phyloP scores from a whole-genome alignment of 92 coral and sea anemone species.

The Actinernus sp. region DNA sequence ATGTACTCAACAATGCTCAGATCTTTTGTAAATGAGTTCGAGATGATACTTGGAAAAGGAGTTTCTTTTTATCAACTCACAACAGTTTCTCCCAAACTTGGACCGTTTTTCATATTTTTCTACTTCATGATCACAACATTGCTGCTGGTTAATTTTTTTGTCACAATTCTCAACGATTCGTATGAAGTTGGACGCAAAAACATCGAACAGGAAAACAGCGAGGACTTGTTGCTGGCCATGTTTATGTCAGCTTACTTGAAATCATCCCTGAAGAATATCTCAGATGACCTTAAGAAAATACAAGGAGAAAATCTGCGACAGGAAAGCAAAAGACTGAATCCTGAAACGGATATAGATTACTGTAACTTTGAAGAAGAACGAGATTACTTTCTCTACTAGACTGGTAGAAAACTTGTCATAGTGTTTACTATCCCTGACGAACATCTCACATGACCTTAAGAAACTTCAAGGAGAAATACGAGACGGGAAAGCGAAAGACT shows the following conservation, averaged over 20 bases:
- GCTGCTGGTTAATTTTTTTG: slow-evolving; percentile 83
- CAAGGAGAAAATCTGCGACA: background rate
- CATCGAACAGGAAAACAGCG: slow-evolving; percentile 37
- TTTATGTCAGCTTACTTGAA: slow-evolving; percentile 59
- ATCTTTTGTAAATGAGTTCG: slow-evolving; percentile 79
- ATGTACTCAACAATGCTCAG: slow-evolving; percentile 78
- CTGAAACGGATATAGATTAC: background rate
- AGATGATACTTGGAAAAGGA: slow-evolving; percentile 87
- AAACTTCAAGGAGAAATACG: too few relatives aligned
- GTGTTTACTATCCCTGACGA: too few relatives aligned
- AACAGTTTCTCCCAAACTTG: slow-evolving; percentile 54
- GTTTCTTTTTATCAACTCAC: slow-evolving; percentile 70
- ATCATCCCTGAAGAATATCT: slow-evolving; percentile 48
- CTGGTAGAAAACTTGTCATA: too few relatives aligned
- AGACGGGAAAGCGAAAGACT: too few relatives aligned
- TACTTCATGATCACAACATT: slow-evolving; percentile 69
- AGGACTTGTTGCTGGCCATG: slow-evolving; percentile 56
- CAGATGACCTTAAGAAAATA: slow-evolving; percentile 25
- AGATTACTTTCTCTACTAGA: slow-evolving; percentile 3
- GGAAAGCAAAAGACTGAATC: too few relatives aligned
- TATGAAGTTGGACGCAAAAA: slow-evolving; percentile 70
- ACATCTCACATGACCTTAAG: too few relatives aligned
- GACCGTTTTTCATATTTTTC: slow-evolving; percentile 81
- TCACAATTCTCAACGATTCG: slow-evolving; percentile 89
- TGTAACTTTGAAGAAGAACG: background rate